These are phyloP conservation scores for Drosophila bipectinata DNA, from an alignment of 1,140 invertebrate species.

Conservation along the genomic window DNA sequence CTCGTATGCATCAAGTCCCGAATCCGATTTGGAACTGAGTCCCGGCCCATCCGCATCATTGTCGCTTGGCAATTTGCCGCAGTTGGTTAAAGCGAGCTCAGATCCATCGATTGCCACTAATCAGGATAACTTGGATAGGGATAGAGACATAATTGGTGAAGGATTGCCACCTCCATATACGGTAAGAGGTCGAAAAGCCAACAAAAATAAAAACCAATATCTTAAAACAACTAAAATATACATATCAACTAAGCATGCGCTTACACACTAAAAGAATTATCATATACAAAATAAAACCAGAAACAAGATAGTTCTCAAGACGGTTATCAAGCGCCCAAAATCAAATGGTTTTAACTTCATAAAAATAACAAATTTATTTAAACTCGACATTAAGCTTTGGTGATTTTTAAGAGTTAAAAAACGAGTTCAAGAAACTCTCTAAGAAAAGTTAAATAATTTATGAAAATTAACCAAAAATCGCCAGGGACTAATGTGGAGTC, in stretches of 20 bases:
- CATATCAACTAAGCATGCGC: conserved; percentile 55
- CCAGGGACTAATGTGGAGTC: background rate
- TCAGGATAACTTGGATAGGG: conserved; percentile 87
- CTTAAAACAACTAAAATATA: conserved; percentile 12
- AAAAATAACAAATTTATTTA: conserved; percentile 12
- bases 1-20: conserved; percentile 97
- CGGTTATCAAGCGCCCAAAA: conserved; percentile 24
- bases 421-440: background rate
- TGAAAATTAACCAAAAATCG: background rate
- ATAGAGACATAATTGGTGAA: conserved; percentile 85
- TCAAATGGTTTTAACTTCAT: conserved; percentile 1
- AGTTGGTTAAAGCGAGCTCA: conserved; percentile 92
- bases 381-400: background rate
- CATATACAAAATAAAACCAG: background rate
- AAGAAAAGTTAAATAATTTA: no score
- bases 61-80: conserved; percentile 86
- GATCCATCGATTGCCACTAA: conserved; percentile 90
- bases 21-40: conserved; percentile 95
- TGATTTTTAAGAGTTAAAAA: background rate
- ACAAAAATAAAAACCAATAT: conserved; percentile 12
- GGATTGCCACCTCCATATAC: conserved; percentile 91
- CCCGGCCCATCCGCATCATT: conserved; percentile 88
- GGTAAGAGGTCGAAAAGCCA: conserved; percentile 85
- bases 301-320: background rate
- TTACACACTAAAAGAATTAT: conserved; percentile 53